These are phyloP conservation scores for Cladorhizidae sp. DNA, from an alignment of 37 sponge, comb jelly and placozoan species.

Conservation along the genomic window DNA sequence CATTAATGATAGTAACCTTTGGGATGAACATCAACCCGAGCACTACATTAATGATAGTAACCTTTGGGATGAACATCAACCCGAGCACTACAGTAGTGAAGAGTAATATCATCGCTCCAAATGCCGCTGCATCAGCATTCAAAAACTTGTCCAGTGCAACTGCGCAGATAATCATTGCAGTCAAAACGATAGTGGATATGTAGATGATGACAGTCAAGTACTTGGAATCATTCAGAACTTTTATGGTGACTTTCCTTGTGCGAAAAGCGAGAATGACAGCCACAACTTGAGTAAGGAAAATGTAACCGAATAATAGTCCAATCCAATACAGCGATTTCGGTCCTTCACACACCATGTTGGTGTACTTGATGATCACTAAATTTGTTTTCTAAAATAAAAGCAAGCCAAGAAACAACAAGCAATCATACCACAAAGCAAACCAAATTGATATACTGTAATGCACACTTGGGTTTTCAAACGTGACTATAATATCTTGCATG, in stretches of 20 bases:
- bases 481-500: too few relatives aligned
- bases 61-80: slow-evolving; percentile 63
- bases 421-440: too few relatives aligned
- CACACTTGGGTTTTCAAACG: too few relatives aligned
- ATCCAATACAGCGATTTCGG: slow-evolving; percentile 1
- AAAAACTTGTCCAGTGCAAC: slow-evolving; percentile 15
- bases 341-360: slow-evolving; percentile 25
- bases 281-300: slow-evolving; percentile 26
- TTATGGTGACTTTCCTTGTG: slow-evolving; percentile 51
- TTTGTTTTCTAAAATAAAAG: neutral
- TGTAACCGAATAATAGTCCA: slow-evolving; percentile 4
- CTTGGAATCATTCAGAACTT: slow-evolving; percentile 59
- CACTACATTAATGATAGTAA: too few relatives aligned
- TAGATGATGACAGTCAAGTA: slow-evolving; percentile 53
- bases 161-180: slow-evolving; percentile 16
- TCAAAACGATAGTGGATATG: slow-evolving; percentile 28
- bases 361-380: slow-evolving; percentile 2
- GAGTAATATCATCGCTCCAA: slow-evolving; percentile 14
- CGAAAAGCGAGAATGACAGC: slow-evolving; percentile 54
- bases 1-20: too few relatives aligned
- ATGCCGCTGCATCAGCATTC: slow-evolving; percentile 41
- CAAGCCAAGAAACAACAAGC: too few relatives aligned
- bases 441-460: too few relatives aligned
- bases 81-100: slow-evolving; percentile 34
- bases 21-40: too few relatives aligned